phyloP scores from a whole-genome alignment of 2,888 invertebrate species.

The Rhagonycha lutea region DNA sequence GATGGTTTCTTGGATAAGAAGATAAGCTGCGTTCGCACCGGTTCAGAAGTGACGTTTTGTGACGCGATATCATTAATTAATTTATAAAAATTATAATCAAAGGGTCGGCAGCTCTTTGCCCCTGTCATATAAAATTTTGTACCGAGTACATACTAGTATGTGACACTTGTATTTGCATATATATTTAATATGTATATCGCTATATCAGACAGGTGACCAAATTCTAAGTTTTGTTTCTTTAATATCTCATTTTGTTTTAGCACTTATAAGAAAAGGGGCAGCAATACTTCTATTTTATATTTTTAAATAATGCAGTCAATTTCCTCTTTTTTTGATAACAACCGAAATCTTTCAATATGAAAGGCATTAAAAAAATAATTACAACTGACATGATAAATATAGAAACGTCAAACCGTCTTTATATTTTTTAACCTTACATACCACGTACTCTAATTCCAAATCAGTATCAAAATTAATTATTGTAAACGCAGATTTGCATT shows the following conservation, averaged over 20 bases:
- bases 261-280: background rate
- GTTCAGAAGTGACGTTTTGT: slow-evolving; percentile 30
- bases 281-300: background rate
- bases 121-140: slow-evolving; percentile 26
- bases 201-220: background rate
- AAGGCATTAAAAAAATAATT: too few relatives aligned
- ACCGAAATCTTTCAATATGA: too few relatives aligned
- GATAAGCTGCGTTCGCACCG: slow-evolving; percentile 29
- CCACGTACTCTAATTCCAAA: background rate
- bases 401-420: background rate
- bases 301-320: too few relatives aligned
- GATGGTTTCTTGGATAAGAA: slow-evolving; percentile 28
- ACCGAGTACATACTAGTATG: slow-evolving; percentile 12
- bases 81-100: slow-evolving; percentile 34
- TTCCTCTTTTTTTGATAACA: too few relatives aligned
- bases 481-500: background rate
- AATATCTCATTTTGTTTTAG: background rate
- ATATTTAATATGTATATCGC: slow-evolving; percentile 1
- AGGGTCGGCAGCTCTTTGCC: slow-evolving; percentile 29
- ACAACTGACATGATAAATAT: too few relatives aligned
- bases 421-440: background rate
- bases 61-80: slow-evolving; percentile 33
- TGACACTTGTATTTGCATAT: slow-evolving; percentile 23
- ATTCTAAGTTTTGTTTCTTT: background rate
- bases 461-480: background rate